Evolutionary conservation across 2,797 vertebrate species (phyloP), one percentile per base, ranked within the genome.

Genomic region (Sebastes minor): DNA sequence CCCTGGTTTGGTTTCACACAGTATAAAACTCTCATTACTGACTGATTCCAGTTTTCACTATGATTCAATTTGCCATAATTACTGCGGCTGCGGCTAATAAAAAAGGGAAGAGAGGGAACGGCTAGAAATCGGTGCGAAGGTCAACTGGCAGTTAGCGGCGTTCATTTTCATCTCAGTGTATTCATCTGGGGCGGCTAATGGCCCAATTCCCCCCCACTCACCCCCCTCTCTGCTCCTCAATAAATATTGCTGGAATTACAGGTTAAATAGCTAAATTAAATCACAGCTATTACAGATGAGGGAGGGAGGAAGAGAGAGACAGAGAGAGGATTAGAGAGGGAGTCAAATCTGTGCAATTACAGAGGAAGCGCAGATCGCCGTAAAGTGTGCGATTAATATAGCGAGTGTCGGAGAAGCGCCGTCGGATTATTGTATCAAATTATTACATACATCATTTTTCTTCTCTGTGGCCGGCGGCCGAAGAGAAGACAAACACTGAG

Each of bases 231-330:
- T 97, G 14, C 63, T 66, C 96, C 97, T 97, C 97, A 98, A 99
- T 99, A 98, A 99, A 99, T 99, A 99, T 97, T 95, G 97, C 97
- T 94, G 97, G 97, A 99, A 98, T 99, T 98, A 99, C 97, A 98
- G 98, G 97, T 99, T 99, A 99, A 99, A 98, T 98, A 97, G 98
- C 97, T 98, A 98, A 99, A 99, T 99, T 98, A 99, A 99, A 99
- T 99, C 98, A 99, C 94, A 95, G 97, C 97, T 96, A 98, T 98
- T 98, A 98, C 96, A 91, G 95, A 91, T 95, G 95, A 83, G 93
- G 94, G 95, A 89, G 83, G 82, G 85, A 74, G 95, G 95, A 96
- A 94, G 95, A 94, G 64, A 71, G 63, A 67, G 63, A 61, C 38
- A 70, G 66, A 52, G 61, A 53, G 63, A 52, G 61, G 57, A 57